Percentiles rank a stretch among this genome's conserved stretches.
These are phyloP conservation scores for Stenotaenia linearis DNA, from an alignment of 2,888 invertebrate species.

Conservation along the genomic window DNA sequence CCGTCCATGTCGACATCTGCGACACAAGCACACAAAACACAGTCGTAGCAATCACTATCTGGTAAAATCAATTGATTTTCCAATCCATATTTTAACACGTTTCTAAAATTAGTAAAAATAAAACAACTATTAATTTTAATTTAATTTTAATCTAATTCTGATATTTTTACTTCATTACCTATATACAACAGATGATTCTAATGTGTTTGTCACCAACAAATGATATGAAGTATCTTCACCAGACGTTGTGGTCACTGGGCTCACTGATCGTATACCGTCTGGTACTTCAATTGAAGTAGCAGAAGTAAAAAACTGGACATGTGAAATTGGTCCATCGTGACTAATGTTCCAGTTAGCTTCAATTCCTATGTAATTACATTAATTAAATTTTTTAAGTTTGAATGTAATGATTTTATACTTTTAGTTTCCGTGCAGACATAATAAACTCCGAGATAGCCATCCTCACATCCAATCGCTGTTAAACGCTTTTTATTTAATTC, in stretches of 20 bases:
- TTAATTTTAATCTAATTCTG: neutral
- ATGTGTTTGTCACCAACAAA: constrained; percentile 55
- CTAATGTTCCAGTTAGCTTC: constrained; percentile 53
- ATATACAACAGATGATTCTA: constrained; percentile 56
- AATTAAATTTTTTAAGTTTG: neutral
- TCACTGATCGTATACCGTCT: constrained; percentile 36
- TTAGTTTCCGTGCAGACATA: constrained; percentile 48
- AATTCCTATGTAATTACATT: constrained; percentile 45
- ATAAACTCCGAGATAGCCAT: constrained; percentile 56
- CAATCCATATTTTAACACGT: constrained; percentile 44
- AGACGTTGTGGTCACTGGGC: constrained; percentile 36
- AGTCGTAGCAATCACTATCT: constrained; percentile 55
- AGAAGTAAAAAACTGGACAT: constrained; percentile 52
- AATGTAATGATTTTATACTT: neutral
- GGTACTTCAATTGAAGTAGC: constrained; percentile 42
- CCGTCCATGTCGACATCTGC: constrained; percentile 68
- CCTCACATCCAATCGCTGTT: constrained; percentile 58
- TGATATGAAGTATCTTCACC: constrained; percentile 48
- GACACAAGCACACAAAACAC: constrained; percentile 57
- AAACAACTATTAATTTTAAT: neutral
- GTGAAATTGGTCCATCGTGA: constrained; percentile 54
- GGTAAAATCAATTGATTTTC: constrained; percentile 44
- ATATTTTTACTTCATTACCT: constrained; percentile 47
- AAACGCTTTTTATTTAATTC: constrained; percentile 50
- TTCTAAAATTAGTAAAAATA: no score